These are phyloP conservation scores for Xiphorhynchus erythropygius DNA, from an alignment of 2,797 vertebrate genomes.

Conservation along the genomic window DNA sequence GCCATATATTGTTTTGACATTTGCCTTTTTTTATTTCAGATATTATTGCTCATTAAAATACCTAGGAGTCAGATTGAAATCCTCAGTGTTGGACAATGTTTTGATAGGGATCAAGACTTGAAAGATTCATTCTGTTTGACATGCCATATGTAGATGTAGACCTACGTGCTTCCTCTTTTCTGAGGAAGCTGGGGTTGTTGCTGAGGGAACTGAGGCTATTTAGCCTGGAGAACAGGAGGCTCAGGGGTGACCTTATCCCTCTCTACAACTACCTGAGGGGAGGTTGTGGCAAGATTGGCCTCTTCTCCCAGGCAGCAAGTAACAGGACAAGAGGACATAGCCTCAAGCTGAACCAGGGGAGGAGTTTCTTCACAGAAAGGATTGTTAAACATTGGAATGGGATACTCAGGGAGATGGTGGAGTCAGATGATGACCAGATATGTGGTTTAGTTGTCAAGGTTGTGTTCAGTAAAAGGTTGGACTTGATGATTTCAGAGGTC, in stretches of 20 bases:
- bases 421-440: not conserved
- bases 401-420: not conserved
- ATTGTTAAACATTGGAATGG: not conserved
- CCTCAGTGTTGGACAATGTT: not conserved
- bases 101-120: not conserved
- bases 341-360: not conserved
- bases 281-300: not conserved
- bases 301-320: not conserved
- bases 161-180: not conserved
- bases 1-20: not conserved
- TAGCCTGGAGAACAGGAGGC: not conserved
- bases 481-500: not conserved
- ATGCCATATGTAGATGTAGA: not conserved
- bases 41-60: not conserved
- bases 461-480: fast-evolving
- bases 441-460: not conserved
- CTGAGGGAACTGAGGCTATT: not conserved
- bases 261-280: not conserved
- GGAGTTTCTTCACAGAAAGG: not conserved
- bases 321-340: not conserved
- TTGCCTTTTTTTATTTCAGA: not conserved
- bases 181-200: not conserved
- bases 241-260: not conserved
- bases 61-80: not conserved
- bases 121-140: not conserved